phyloP scores from a whole-genome alignment of 2,113 vertebrate genomes.

The Oostethus manadensis region DNA sequence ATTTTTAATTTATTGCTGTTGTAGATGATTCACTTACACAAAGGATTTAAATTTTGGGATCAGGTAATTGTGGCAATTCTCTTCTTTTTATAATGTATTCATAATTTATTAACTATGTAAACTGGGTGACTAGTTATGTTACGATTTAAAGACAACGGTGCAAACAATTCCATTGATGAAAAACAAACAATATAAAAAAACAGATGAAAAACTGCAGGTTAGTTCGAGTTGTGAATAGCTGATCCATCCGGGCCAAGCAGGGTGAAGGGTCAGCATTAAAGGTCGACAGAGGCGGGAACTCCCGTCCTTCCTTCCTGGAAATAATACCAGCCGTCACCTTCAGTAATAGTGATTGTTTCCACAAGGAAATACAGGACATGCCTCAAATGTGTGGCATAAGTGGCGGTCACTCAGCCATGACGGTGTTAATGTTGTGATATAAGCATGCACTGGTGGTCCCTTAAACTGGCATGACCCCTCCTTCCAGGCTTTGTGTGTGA shows the following conservation, averaged over 20 bases:
- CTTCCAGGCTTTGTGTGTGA: constrained; percentile 17
- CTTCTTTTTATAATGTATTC: too few species aligned
- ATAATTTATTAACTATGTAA: too few species aligned
- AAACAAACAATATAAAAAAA: background rate
- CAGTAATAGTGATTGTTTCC: constrained; percentile 1
- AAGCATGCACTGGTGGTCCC: constrained; percentile 26
- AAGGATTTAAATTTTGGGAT: too few species aligned
- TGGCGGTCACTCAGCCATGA: constrained; percentile 20
- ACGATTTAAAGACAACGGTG: too few species aligned
- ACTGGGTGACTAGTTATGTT: too few species aligned
- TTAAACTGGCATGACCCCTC: constrained; percentile 14
- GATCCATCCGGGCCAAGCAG: constrained; percentile 31
- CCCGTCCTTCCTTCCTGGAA: constrained; percentile 27
- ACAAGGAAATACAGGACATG: constrained; percentile 14
- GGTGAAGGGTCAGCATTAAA: constrained; percentile 45
- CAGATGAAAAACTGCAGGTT: constrained; percentile 5
- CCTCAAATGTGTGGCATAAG: constrained; percentile 23
- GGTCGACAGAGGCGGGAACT: constrained; percentile 35
- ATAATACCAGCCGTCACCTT: background rate
- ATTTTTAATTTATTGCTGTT: too few species aligned
- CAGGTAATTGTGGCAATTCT: too few species aligned
- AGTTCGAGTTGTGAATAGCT: constrained; percentile 18
- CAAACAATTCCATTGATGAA: too few species aligned
- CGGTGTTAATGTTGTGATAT: constrained; percentile 25
- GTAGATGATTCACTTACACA: too few species aligned